Percentiles rank a stretch among this genome's conserved stretches.
These are phyloP conservation scores for Gadus chalcogrammus DNA, from an alignment of 2,113 vertebrate species.

Conservation along the genomic window DNA sequence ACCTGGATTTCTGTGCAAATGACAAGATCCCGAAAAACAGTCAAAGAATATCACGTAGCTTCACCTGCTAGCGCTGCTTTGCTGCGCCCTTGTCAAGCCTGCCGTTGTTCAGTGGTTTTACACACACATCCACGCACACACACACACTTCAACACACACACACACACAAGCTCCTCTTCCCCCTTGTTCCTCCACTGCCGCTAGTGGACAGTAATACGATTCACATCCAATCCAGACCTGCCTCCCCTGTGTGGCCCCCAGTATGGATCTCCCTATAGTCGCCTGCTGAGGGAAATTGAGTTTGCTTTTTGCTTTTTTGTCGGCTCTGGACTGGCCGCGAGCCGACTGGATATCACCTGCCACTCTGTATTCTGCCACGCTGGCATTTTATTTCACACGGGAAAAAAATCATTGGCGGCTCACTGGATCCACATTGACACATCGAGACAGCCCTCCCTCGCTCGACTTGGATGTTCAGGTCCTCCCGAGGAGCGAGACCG, in stretches of 20 bases:
- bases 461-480: not conserved
- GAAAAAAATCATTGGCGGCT: constrained; percentile 33
- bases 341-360: constrained; percentile 30
- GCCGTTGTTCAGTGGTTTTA: constrained; percentile 47
- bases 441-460: constrained; percentile 14
- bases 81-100: constrained; percentile 54
- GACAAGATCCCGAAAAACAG: constrained; percentile 50
- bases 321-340: constrained; percentile 46
- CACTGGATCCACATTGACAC: constrained; percentile 40
- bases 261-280: constrained; percentile 63
- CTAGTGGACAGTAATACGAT: constrained; percentile 58
- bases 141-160: constrained; percentile 3
- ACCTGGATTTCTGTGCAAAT: constrained; percentile 38
- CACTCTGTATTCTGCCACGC: constrained; percentile 51
- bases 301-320: too few species aligned
- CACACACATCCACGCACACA: constrained; percentile 11
- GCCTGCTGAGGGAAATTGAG: constrained; percentile 57
- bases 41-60: constrained; percentile 52
- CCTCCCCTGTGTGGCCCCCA: constrained; percentile 27
- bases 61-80: constrained; percentile 56
- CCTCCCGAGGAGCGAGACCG: constrained; percentile 32
- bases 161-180: constrained; percentile 16
- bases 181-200: constrained; percentile 35
- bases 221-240: constrained; percentile 44
- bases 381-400: constrained; percentile 37